phyloP scores from a whole-genome alignment of 2,888 invertebrate species.

The Noctua fimbriata region DNA sequence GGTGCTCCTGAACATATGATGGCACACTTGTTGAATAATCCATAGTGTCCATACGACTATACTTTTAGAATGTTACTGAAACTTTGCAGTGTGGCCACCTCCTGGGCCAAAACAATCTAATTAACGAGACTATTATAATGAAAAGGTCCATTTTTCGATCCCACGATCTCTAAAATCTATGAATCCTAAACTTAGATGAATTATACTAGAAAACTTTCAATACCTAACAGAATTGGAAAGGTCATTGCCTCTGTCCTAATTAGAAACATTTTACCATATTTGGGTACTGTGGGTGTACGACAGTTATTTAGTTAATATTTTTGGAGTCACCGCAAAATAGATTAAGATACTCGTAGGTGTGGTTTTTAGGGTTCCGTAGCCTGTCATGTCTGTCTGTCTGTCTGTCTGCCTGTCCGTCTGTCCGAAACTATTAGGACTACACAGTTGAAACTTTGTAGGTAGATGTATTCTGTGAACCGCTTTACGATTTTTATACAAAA shows the following conservation, averaged over 20 bases:
- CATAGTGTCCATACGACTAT: not conserved
- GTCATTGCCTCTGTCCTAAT: conserved; percentile 5
- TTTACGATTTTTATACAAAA: too few species aligned
- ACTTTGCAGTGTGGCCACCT: not conserved
- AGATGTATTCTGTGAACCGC: too few species aligned
- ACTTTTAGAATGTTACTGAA: not conserved
- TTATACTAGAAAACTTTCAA: not conserved
- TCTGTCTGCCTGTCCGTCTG: too few species aligned
- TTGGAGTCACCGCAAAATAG: not conserved
- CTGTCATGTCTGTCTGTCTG: too few species aligned
- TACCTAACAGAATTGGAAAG: conserved; percentile 5
- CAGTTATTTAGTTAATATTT: conserved; percentile 1
- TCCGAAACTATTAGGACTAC: too few species aligned
- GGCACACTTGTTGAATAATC: not conserved
- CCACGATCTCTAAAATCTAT: not conserved
- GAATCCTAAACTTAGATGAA: not conserved
- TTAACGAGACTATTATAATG: not conserved
- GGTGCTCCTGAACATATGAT: not conserved
- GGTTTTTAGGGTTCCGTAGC: too few species aligned
- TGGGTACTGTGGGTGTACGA: conserved; percentile 27
- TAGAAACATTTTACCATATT: conserved; percentile 22
- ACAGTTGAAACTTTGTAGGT: too few species aligned
- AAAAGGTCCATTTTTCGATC: not conserved
- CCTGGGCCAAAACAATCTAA: not conserved
- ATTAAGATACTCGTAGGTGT: not conserved